Base-by-base conservation (phyloP, 2,113 vertebrate genomes). In the Etheostoma cragini region DNA sequence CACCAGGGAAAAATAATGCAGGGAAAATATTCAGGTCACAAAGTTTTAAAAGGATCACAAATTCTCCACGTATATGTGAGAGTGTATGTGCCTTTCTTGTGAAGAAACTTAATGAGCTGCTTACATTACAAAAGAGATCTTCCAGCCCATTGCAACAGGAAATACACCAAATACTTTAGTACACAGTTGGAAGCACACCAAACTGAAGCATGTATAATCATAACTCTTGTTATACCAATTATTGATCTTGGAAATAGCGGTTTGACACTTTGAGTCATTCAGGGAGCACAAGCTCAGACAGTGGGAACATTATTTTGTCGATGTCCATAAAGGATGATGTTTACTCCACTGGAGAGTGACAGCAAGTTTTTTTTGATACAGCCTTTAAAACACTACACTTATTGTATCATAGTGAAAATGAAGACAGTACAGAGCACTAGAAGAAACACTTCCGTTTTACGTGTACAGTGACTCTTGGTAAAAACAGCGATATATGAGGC, bases 11-110 rank as follows among this genome's bases (percentile, higher is more conserved):
- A 95, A 94, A 94, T 96, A 96, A 97, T 95, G 94, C 88, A 92
- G 91, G 92, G 93, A 95, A 95, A 96, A 96, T 95, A 95, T 95
- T 96, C 96, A 95, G 98, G 97, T 97, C 97, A 96, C 95, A 95
- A 94, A 89, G 94, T 96, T 97, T 97, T 96, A 95, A 95, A 95
- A 95, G 95, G 96, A 93, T 89, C 87, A 88, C 85, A 89, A 69
- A 92, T 94, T 89, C 83, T 54, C 63, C 17, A 19, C 47, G 21
- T 66, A 52, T 77, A 52, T 77, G 76, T 75, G 79, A 46, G 63
- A 72, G 56, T 73, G 50, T 70, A 62, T 73, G 78, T 42, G 73
- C 81, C 57, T 66, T 83, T 82, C 66, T 87, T 92, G 89, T 82
- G 81, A 88, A 80, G 63, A 92, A 81, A 92, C 86, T 89, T 84